These are phyloP conservation scores for Epirrita christyi DNA, from an alignment of 2,888 invertebrate species.

Conservation along the genomic window DNA sequence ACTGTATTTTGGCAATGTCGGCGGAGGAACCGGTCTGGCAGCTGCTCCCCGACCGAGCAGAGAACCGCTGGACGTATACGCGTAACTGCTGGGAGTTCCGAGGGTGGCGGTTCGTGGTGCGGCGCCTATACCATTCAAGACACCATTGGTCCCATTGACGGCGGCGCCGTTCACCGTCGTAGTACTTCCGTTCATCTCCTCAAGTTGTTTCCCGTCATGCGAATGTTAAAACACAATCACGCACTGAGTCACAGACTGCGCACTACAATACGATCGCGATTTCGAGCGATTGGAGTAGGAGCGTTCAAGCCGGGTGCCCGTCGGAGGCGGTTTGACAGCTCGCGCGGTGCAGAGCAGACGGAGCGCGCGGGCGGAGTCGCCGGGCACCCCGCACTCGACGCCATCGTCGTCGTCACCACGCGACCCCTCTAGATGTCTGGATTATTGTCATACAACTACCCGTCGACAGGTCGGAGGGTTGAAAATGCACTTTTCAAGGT, in stretches of 20 bases:
- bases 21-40: constrained; percentile 90
- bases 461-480: constrained; percentile 64
- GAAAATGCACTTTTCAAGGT: constrained; percentile 80
- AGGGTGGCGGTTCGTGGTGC: constrained; percentile 80
- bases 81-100: constrained; percentile 85
- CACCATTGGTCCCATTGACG: constrained; percentile 78
- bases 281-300: constrained; percentile 63
- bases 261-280: constrained; percentile 71
- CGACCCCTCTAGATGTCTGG: constrained; percentile 64
- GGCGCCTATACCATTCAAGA: constrained; percentile 74
- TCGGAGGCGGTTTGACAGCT: constrained; percentile 84
- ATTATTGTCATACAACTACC: constrained; percentile 70
- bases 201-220: constrained; percentile 71
- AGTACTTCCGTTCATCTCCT: constrained; percentile 83
- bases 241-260: constrained; percentile 76
- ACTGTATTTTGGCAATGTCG: constrained; percentile 91
- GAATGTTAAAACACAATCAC: constrained; percentile 67
- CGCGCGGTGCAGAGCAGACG: constrained; percentile 65
- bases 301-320: constrained; percentile 81
- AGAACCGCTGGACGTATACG: constrained; percentile 86
- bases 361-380: constrained; percentile 73
- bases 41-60: constrained; percentile 86
- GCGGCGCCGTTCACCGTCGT: constrained; percentile 81
- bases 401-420: constrained; percentile 59
- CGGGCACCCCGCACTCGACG: constrained; percentile 65